Conservation (phyloP, 2,797 vertebrate genomes). For the Alectoris magna region DNA sequence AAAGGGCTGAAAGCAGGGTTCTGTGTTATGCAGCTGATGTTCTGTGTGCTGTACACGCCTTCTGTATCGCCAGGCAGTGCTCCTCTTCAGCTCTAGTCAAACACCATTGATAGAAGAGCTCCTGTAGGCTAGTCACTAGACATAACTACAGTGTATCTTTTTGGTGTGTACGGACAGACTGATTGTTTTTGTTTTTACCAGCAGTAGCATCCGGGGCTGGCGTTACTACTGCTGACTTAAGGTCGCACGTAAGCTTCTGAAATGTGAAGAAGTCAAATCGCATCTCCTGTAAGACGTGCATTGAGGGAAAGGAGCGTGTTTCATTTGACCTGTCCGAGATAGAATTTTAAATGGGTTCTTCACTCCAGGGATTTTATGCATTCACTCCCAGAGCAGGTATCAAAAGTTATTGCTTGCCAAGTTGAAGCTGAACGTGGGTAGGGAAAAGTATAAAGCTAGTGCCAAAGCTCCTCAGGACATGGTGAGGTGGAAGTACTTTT, state of each 20-base stretch:
- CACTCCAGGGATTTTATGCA: background rate
- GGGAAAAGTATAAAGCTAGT: background rate
- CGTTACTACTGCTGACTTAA: background rate
- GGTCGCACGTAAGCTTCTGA: background rate
- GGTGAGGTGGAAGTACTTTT: background rate
- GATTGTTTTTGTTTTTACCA: background rate
- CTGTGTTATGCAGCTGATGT: background rate
- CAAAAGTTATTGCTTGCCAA: background rate
- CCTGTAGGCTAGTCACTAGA: background rate
- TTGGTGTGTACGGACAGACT: background rate
- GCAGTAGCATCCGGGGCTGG: background rate
- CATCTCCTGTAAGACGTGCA: background rate
- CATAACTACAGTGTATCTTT: background rate
- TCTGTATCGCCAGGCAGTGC: background rate
- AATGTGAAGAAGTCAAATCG: background rate
- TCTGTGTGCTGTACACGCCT: background rate
- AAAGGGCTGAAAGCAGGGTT: background rate
- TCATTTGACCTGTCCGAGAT: rapidly evolving
- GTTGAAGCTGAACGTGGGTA: background rate
- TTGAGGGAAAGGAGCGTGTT: background rate
- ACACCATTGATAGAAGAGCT: background rate
- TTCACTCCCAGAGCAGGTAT: background rate
- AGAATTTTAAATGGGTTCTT: background rate
- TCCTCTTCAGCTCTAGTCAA: background rate
- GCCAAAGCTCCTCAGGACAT: background rate